Base-by-base conservation (phyloP, 2,888 invertebrate species). In the Strigamia crassipes region DNA sequence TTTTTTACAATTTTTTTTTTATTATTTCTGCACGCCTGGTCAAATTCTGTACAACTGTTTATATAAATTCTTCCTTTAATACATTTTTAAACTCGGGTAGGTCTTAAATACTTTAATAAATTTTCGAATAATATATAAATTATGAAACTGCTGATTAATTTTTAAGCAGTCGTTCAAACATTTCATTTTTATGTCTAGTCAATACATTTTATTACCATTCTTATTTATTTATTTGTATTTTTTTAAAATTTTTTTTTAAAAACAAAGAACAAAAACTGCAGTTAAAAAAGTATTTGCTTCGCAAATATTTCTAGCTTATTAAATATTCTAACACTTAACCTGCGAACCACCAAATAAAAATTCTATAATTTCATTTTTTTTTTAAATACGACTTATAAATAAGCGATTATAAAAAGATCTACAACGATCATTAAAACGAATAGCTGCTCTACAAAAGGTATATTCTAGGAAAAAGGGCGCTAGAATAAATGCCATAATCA, bases 321-420 rank as follows among this genome's bases (percentile, higher is more conserved):
- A 66, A 66, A 66, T 66, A 66, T 66, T 1, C 23, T 66, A 66
- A 66, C 18, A 23, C 21, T 66, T 66, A 23, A 23, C 61, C 21
- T 66, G 23, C 61, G 61, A 66, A 66, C 61, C 61, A 66, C 61
- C 61, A 66, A 66, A 66, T 66, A 66, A 66, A 66, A 66, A 66
- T 66, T 21, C 21, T 66, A 66, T 66, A 66, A 21, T 66, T 66
- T 66, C 12, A 66, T 23, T 66, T 66, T 66, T 66, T 66, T 21
- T 21, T 66, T 23, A 66, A 66, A 66, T 66, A 66, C 23, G 23
- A 66, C 6, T 66, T 21, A 66, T 66, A 23, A 21, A 23, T 66
- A 66, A 66, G 61, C 61, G 23, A 66, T 46, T 46, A 46, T 66
- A 66, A 66, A 51, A 66, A 66, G 61, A 66, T 66, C 61, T 66